These are phyloP conservation scores for Cynoglossus semilaevis DNA, from an alignment of 2,113 vertebrate genomes.

Conservation along the genomic window DNA sequence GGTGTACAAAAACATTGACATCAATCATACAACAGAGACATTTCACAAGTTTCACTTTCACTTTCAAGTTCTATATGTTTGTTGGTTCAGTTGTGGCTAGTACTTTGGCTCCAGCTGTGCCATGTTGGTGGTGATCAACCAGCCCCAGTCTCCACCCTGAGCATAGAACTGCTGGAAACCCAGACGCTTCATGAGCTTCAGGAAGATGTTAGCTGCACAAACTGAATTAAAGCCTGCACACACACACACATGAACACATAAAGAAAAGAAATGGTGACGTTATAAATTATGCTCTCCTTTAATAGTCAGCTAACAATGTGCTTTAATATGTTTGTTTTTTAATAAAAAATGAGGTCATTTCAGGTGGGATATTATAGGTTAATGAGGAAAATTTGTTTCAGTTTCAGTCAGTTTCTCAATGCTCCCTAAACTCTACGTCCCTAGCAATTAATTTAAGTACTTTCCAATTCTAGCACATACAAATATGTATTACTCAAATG, in stretches of 20 bases:
- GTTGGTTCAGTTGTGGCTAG: slow-evolving; percentile 1
- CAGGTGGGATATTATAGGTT: no score
- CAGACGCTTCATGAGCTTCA: slow-evolving; percentile 86
- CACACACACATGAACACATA: slow-evolving; percentile 1
- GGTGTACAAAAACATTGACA: not conserved
- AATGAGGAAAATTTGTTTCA: no score
- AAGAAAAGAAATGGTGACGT: not conserved
- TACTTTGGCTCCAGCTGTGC: slow-evolving; percentile 83
- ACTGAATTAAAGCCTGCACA: slow-evolving; percentile 74
- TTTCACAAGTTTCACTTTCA: not conserved
- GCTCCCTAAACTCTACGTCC: no score
- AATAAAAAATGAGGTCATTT: no score
- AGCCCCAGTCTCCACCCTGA: slow-evolving; percentile 89
- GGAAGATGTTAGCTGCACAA: slow-evolving; percentile 83
- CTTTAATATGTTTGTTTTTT: no score
- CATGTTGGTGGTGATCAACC: slow-evolving; percentile 79
- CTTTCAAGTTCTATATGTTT: not conserved
- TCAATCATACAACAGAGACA: not conserved
- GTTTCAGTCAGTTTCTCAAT: no score
- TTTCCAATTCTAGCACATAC: no score
- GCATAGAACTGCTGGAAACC: slow-evolving; percentile 84
- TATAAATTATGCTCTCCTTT: no score
- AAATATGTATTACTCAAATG: no score
- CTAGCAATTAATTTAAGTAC: no score
- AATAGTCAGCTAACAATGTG: no score